Conservation (phyloP, 1,140 invertebrate species). For the Nephotettix cincticeps region DNA sequence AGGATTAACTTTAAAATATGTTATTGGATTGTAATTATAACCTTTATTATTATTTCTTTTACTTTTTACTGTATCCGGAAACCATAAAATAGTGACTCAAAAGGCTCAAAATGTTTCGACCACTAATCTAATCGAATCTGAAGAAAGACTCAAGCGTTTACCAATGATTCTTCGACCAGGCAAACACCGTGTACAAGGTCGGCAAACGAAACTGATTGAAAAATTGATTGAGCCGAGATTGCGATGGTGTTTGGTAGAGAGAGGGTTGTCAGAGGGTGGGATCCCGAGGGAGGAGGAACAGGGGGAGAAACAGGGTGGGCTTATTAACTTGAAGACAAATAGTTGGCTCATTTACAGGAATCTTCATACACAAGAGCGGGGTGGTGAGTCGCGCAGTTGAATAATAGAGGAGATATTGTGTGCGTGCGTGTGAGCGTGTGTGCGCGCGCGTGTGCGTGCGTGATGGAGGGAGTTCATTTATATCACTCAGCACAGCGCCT, state of each 20-base stretch:
- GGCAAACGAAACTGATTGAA: constrained; percentile 6
- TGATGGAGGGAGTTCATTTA: neutral
- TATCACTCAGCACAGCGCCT: neutral
- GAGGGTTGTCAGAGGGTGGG: neutral
- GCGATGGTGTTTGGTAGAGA: neutral
- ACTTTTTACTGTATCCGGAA: no score
- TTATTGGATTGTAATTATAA: no score
- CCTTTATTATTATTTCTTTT: no score
- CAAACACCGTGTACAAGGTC: no score
- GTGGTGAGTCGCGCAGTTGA: no score
- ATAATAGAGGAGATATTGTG: neutral
- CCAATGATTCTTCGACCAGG: no score
- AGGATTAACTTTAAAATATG: no score
- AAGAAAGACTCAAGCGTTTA: no score
- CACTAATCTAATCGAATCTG: no score
- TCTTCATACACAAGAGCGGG: neutral
- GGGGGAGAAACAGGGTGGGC: neutral
- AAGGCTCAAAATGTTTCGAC: no score
- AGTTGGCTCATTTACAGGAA: constrained; percentile 17
- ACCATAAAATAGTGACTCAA: no score
- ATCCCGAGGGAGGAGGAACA: neutral
- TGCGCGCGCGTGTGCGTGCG: neutral
- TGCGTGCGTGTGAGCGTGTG: neutral
- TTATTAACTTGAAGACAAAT: constrained; percentile 22
- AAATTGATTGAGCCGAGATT: constrained; percentile 20